Conservation (phyloP, 2,888 invertebrate species). For the Rhodophaea formosa region DNA sequence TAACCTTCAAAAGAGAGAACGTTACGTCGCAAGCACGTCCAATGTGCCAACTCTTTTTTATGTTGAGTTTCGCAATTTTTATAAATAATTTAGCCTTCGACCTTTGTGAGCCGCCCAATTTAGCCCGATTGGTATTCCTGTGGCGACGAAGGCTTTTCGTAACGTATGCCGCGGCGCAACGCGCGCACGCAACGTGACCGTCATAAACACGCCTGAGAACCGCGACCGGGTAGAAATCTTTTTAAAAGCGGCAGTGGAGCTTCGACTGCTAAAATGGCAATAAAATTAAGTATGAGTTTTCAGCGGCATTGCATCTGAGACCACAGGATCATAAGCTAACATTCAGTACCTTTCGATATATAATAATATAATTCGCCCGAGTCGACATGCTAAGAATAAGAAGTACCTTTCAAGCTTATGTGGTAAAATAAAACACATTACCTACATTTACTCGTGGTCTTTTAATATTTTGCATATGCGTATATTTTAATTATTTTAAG, state of each 20-base stretch:
- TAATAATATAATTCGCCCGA: too few species aligned
- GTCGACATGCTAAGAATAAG: too few species aligned
- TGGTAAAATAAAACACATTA: too few species aligned
- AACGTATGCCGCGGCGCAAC: conserved; percentile 60
- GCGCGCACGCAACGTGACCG: conserved; percentile 55
- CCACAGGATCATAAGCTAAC: background rate
- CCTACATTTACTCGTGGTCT: too few species aligned
- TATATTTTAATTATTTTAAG: too few species aligned
- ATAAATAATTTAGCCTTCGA: conserved; percentile 77
- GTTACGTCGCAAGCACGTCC: conserved; percentile 72
- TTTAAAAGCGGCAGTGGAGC: conserved; percentile 26
- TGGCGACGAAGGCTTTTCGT: conserved; percentile 70
- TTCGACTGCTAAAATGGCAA: background rate
- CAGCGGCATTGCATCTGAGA: background rate
- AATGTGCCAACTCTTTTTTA: conserved; percentile 77
- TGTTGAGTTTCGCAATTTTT: conserved; percentile 74
- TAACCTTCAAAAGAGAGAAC: conserved; percentile 80
- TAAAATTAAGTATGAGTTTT: background rate
- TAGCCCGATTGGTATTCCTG: conserved; percentile 76
- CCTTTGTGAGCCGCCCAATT: conserved; percentile 76
- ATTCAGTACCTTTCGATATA: too few species aligned
- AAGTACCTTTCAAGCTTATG: too few species aligned
- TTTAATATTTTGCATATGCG: too few species aligned
- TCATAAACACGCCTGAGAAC: conserved; percentile 44
- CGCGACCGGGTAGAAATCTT: conserved; percentile 43